Evolutionary conservation across 2,888 invertebrate genomes (phyloP).

Genomic region (Diogma glabrata): DNA sequence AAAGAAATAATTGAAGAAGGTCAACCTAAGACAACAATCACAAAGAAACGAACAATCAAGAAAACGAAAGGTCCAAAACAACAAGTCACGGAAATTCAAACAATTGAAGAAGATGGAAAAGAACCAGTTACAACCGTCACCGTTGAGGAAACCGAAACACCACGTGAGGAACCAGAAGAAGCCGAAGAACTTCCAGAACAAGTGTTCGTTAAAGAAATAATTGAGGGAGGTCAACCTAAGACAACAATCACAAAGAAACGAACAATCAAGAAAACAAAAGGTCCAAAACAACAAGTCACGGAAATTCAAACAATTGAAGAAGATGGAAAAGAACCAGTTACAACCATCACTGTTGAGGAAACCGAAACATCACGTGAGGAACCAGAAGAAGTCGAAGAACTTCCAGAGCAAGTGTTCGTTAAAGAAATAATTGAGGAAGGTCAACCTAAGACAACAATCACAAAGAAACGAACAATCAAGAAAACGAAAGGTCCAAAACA

Average conservation of each 20-base stretch:
- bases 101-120: conserved; percentile 31
- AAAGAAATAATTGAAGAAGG: conserved; percentile 28
- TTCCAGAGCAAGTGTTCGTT: conserved; percentile 29
- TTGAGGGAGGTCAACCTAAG: conserved; percentile 26
- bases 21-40: conserved; percentile 25
- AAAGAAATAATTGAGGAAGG: conserved; percentile 27
- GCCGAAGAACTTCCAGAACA: conserved; percentile 30
- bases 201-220: conserved; percentile 26
- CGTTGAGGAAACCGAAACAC: conserved; percentile 26
- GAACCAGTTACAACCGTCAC: conserved; percentile 28
- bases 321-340: conserved; percentile 34
- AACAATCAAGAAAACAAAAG: conserved; percentile 34
- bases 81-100: conserved; percentile 34
- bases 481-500: conserved; percentile 34
- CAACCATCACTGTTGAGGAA: conserved; percentile 25
- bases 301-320: conserved; percentile 37
- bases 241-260: conserved; percentile 33
- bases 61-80: conserved; percentile 30
- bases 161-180: conserved; percentile 19
- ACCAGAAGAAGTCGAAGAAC: conserved; percentile 23
- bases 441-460: conserved; percentile 27
- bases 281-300: conserved; percentile 36
- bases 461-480: conserved; percentile 34
- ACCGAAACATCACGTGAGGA: conserved; percentile 15
- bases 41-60: conserved; percentile 28